Percentiles rank a stretch among this genome's conserved stretches.
Evolutionary conservation across 2,888 invertebrate species (phyloP).

Genomic region (Laothoe populi): DNA sequence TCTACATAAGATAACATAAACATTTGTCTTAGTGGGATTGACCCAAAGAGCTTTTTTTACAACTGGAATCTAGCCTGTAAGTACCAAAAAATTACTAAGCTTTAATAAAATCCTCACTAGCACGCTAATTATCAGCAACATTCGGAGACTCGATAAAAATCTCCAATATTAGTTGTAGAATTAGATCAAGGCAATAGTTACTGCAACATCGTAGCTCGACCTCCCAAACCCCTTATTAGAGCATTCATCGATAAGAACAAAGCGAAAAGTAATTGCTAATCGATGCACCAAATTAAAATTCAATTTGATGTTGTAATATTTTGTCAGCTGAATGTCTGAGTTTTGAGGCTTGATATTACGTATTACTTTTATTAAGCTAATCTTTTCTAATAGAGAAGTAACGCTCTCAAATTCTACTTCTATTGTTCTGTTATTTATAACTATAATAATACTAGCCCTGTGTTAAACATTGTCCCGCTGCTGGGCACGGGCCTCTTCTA

Average conservation of each 20-base stretch:
- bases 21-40: no score
- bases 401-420: no score
- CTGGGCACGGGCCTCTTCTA: no score
- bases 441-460: no score
- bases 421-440: no score
- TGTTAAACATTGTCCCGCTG: no score
- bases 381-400: neutral
- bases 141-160: constrained; percentile 56
- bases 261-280: constrained; percentile 38
- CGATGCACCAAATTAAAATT: constrained; percentile 44
- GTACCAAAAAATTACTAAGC: neutral
- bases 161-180: constrained; percentile 58
- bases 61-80: no score
- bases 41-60: no score
- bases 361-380: neutral
- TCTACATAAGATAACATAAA: no score
- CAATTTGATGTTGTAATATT: neutral
- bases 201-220: constrained; percentile 46
- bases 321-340: neutral
- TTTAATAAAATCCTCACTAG: neutral
- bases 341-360: neutral
- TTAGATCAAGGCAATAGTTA: constrained; percentile 57
- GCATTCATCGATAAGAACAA: constrained; percentile 63
- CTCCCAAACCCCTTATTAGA: constrained; percentile 59
- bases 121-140: constrained; percentile 40